Base-by-base conservation (phyloP, 2,797 vertebrate genomes). In the Hafferia zeledoni region DNA sequence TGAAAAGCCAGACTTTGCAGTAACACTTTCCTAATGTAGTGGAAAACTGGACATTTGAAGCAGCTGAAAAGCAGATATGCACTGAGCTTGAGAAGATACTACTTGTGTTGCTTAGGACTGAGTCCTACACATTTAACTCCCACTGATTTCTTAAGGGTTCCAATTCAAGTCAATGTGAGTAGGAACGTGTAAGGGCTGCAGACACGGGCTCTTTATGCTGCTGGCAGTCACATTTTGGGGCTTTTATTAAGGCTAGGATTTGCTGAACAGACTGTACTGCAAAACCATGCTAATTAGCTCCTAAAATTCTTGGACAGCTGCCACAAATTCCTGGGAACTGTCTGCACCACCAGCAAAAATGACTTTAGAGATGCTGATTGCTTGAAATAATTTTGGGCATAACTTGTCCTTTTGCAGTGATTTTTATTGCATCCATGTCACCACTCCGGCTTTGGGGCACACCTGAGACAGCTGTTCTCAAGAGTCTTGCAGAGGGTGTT, bases 221-320 rank as follows among this genome's bases (percentile, higher is more conserved):
- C 78, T 55, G 68, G 59, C 25, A 96, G 65, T 78, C 82, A 92
- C 59, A 64, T 88, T 91, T 80, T 75, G 61, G 55, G 79, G 69
- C 75, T 87, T 87, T 77, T 83, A 92, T 17, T 93, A 89, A 85
- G 52, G 69, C 53, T 70, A 56, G 57, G 91, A 88, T 91, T 91
- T 96, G 67, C 76, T 92, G 92, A 95, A 95, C 92, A 96, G 92
- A 85, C 69, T 91, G 92, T 90, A 81, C 91, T 69, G 76, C 83
- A 91, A 87, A 93, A 55, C 16, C 44, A n/a, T 78, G 69, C 61
- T 96, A 92, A 95, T 96, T 95, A 95, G 82, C 82, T 86, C 79
- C 91, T 88, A 75, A 88, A 91, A 81, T 86, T 94, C 68, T 90
- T 96, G 95, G 91, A 95, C 88, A 92, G 59, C 65, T 92, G 87